These are phyloP conservation scores for Iselma pallidipennis DNA, from an alignment of 2,888 invertebrate species.

Conservation along the genomic window DNA sequence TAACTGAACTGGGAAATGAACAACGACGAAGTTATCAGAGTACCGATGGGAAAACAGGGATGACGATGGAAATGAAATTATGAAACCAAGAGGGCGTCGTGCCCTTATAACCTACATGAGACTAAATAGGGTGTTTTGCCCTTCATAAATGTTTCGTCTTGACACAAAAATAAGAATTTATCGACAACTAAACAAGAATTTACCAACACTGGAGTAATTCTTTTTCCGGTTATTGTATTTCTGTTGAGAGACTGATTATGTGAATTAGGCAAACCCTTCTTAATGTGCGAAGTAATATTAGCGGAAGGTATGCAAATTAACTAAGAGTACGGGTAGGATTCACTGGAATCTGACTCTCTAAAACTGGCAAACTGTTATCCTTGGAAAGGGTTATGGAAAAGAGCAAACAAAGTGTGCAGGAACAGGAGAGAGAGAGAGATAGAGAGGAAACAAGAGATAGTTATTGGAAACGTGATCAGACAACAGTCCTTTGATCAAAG, in stretches of 20 bases:
- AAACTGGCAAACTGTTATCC: constrained; percentile 2
- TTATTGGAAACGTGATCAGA: constrained; percentile 18
- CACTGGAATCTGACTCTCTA: neutral
- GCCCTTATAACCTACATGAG: constrained; percentile 7
- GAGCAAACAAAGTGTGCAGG: too few relatives aligned
- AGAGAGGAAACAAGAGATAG: constrained; percentile 1
- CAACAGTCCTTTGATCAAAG: constrained; percentile 21
- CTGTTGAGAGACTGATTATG: neutral
- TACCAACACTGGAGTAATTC: too few relatives aligned
- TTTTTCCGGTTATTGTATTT: neutral
- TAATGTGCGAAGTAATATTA: neutral
- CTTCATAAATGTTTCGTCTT: neutral
- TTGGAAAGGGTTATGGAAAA: constrained; percentile 3
- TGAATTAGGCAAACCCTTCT: neutral
- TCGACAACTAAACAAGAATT: neutral
- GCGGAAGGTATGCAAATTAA: constrained; percentile 14
- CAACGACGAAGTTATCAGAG: constrained; percentile 1
- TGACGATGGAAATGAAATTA: constrained; percentile 7
- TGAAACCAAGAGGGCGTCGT: neutral
- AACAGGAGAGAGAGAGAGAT: neutral
- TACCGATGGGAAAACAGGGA: constrained; percentile 10
- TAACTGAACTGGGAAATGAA: constrained; percentile 1
- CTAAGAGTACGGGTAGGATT: neutral
- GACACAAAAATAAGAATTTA: neutral
- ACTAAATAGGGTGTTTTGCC: neutral